phyloP scores from a whole-genome alignment of 2,797 vertebrate genomes.

The Spinus pinus region DNA sequence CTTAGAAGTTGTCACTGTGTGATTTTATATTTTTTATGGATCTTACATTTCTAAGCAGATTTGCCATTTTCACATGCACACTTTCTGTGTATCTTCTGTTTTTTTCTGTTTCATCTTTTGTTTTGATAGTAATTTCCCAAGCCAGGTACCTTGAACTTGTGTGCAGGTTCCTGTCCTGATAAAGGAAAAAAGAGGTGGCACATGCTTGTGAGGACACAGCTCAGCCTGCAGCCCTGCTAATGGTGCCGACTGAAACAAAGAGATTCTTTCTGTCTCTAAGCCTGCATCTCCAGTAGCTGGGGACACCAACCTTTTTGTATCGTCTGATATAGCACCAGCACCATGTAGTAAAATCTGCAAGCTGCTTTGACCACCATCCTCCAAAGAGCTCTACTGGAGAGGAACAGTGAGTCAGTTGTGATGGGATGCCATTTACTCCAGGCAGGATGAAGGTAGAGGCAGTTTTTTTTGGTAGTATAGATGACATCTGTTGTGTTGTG shows the following conservation, averaged over 20 bases:
- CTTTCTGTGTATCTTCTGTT: neutral
- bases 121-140: neutral
- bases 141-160: neutral
- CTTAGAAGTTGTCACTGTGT: neutral
- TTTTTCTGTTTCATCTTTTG: neutral
- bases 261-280: neutral
- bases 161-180: neutral
- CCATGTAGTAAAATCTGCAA: neutral
- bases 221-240: neutral
- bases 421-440: neutral
- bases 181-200: neutral
- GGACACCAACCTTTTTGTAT: neutral
- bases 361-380: neutral
- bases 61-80: neutral
- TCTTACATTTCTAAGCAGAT: neutral
- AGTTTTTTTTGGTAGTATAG: accelerated
- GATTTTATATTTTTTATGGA: neutral
- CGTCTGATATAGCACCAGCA: neutral
- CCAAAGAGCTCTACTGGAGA: neutral
- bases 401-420: neutral
- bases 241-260: neutral
- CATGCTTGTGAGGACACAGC: neutral
- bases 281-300: neutral
- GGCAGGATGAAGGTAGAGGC: neutral
- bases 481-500: neutral